Evolutionary conservation across 2,113 vertebrate genomes (phyloP).

Genomic region (Podarcis muralis): DNA sequence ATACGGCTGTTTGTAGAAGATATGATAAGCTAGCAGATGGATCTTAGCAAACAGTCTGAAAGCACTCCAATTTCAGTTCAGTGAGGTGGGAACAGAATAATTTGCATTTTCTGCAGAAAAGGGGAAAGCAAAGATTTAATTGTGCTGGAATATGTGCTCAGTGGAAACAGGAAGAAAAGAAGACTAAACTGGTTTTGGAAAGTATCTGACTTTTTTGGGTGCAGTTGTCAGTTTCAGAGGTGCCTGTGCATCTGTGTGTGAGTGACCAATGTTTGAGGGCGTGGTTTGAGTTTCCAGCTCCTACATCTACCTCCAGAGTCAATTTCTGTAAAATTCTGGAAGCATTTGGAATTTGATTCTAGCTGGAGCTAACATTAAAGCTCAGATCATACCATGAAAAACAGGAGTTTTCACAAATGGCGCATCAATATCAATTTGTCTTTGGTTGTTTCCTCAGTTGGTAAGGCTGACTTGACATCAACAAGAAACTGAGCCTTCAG

Average conservation of each 20-base stretch:
- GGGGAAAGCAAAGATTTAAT: conserved; percentile 40
- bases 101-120: conserved; percentile 38
- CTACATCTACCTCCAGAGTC: not conserved
- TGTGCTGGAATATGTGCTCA: not conserved
- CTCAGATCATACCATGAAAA: too few relatives aligned
- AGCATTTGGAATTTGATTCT: too few relatives aligned
- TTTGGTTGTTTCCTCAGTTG: too few relatives aligned
- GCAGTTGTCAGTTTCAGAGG: not conserved
- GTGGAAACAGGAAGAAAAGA: not conserved
- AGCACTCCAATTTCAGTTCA: conserved; percentile 56
- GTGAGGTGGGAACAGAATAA: conserved; percentile 44
- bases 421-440: too few relatives aligned
- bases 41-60: conserved; percentile 69
- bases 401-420: too few relatives aligned
- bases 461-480: too few relatives aligned
- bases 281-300: too few relatives aligned
- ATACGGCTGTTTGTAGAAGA: conserved; percentile 50
- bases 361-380: too few relatives aligned
- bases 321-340: not conserved
- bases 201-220: not conserved
- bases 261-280: not conserved
- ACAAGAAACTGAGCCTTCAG: too few relatives aligned
- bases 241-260: not conserved
- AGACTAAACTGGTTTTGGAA: not conserved
- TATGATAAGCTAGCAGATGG: conserved; percentile 70